phyloP scores from a whole-genome alignment of 2,797 vertebrate species.

The Cephalopachus bancanus region DNA sequence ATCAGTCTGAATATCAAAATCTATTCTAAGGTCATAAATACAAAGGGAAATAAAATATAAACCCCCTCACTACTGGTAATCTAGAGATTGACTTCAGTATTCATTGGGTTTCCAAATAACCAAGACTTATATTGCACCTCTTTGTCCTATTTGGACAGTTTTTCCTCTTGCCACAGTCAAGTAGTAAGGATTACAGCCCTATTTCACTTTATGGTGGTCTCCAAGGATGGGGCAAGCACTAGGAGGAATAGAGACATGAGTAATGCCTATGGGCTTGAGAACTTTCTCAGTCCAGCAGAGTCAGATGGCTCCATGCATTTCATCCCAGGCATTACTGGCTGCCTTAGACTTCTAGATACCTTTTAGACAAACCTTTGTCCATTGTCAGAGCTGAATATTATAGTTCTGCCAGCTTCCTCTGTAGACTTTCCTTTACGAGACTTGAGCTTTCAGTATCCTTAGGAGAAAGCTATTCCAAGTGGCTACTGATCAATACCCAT shows the following conservation, averaged over 20 bases:
- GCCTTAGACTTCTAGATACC: not conserved
- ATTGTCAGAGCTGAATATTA: not conserved
- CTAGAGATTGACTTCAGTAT: not conserved
- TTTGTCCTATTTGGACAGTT: not conserved
- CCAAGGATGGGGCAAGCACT: not conserved
- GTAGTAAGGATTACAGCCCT: not conserved
- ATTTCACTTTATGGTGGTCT: not conserved
- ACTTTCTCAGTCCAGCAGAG: not conserved
- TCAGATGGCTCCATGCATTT: not conserved
- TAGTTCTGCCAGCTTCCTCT: not conserved
- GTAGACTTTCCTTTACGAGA: not conserved
- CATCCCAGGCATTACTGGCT: not conserved
- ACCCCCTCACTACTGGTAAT: not conserved
- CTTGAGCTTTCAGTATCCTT: not conserved
- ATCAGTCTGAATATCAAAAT: slow-evolving; percentile 66
- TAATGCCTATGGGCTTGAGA: not conserved
- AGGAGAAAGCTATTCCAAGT: not conserved
- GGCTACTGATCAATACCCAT: not conserved
- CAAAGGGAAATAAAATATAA: slow-evolving; percentile 38
- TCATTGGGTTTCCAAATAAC: slow-evolving; percentile 37
- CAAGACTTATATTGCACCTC: not conserved
- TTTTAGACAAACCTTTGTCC: not conserved
- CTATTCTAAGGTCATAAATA: slow-evolving; percentile 40
- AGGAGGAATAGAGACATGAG: not conserved
- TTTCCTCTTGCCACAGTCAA: not conserved